These are phyloP conservation scores for Plectrocnemia conspersa DNA, from an alignment of 1,140 invertebrate genomes.

Conservation along the genomic window DNA sequence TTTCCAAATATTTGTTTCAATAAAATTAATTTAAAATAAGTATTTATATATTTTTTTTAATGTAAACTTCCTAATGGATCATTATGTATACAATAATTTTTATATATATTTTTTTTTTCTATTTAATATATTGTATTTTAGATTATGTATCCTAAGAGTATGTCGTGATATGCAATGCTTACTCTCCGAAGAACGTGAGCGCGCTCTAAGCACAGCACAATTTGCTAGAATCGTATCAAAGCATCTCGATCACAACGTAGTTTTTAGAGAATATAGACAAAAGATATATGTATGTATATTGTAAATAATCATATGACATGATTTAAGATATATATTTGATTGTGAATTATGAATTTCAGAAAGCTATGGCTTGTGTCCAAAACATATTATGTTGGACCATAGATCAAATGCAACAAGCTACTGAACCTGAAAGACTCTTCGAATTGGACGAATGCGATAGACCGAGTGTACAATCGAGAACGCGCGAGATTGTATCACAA, in stretches of 20 bases:
- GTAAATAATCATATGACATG: too few species aligned
- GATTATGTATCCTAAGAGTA: constrained; percentile 39
- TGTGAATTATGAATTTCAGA: constrained; percentile 13
- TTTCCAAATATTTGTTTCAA: too few species aligned
- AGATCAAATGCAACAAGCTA: constrained; percentile 25
- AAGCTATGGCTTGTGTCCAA: constrained; percentile 27
- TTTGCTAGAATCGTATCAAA: constrained; percentile 70
- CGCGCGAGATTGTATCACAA: constrained; percentile 78
- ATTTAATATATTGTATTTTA: too few species aligned
- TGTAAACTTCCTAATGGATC: not conserved
- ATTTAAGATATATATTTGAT: not conserved
- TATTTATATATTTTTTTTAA: constrained; percentile 17
- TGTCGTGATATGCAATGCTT: constrained; percentile 74
- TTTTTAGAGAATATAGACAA: constrained; percentile 30
- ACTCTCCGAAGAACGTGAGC: constrained; percentile 74
- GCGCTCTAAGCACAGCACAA: constrained; percentile 69
- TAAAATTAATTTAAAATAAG: too few species aligned
- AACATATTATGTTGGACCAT: constrained; percentile 28
- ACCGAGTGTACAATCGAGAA: constrained; percentile 50
- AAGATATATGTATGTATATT: constrained; percentile 30
- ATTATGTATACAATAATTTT: not conserved
- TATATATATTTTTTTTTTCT: not conserved
- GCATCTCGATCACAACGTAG: constrained; percentile 36
- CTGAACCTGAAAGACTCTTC: constrained; percentile 18
- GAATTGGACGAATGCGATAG: constrained; percentile 39